Evolutionary conservation across 2,797 vertebrate species (phyloP), one percentile per base, ranked within the genome.

Genomic region (Psittacula derbiana): DNA sequence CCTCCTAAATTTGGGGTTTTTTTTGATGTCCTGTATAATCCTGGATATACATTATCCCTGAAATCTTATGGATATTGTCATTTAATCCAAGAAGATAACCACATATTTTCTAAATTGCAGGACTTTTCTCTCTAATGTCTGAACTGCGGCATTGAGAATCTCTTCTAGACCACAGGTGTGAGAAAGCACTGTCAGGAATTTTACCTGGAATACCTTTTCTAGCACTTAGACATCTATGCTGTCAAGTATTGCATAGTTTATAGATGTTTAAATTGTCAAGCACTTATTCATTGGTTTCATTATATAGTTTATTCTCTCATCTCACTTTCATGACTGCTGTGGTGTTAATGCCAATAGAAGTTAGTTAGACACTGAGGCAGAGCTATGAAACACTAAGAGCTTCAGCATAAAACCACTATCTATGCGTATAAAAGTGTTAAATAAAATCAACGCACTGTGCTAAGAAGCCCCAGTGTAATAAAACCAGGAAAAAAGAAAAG

Each of bases 401-500:
- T 94, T 41, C 86, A 66, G 36, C 55, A 60, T 41, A 82, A 91
- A 69, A 12, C 16, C 38, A 46, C 72, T 93, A 74, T 65, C 61
- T 40, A 10, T 67, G 57, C 17, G 43, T 43, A 72, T 47, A 62
- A 65, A 91, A 73, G 27, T 40, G 15, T 61, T 95, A 93, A 75
- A 93, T 72, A 80, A 91, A 95, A 95, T 88, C 90, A 84, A n/a
- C 72, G 46, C n/a, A 31, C 31, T 88, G 30, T 75, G 33, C 41
- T 74, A 78, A 83, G 58, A 88, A 72, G 25, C 55, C 19, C 10
- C 46, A 76, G 12, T 6, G 5, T 65, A 91, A 91, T 46, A 91
- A 95, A 92, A 93, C 13, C 1, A 18, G 40, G 23, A 36, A 36
- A 3, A 6, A 11, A 33, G 28, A 46, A 85, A 76, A 76, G 11